Conservation (phyloP, 1,140 invertebrate genomes). For the Dermatophagoides farinae region DNA sequence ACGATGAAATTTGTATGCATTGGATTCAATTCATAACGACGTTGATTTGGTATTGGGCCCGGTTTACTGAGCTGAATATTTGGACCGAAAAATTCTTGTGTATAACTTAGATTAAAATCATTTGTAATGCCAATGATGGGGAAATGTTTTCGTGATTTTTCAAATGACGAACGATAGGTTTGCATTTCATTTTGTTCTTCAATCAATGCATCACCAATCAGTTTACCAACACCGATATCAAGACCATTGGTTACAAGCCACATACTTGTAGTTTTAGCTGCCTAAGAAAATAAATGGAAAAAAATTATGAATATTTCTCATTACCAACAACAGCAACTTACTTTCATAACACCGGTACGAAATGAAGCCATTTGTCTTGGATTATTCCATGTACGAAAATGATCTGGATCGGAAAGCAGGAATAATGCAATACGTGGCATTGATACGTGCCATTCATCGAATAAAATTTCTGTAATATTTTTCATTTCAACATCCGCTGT, state of each 20-base stretch:
- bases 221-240: conserved; percentile 24
- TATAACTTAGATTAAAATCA: not conserved
- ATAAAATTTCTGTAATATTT: conserved; percentile 15
- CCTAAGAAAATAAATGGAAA: conserved; percentile 13
- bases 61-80: conserved; percentile 18
- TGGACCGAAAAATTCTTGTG: conserved; percentile 1
- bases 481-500: conserved; percentile 17
- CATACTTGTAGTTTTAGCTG: conserved; percentile 28
- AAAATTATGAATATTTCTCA: not conserved
- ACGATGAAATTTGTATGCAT: conserved; percentile 20
- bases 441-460: conserved; percentile 16
- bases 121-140: not conserved
- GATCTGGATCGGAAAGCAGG: conserved; percentile 17
- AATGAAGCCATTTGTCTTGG: conserved; percentile 18
- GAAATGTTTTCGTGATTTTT: not conserved
- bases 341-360: conserved; percentile 21
- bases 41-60: conserved; percentile 18
- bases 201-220: conserved; percentile 26
- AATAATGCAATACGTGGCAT: conserved; percentile 20
- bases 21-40: conserved; percentile 20
- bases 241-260: conserved; percentile 29
- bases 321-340: conserved; percentile 7
- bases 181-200: conserved; percentile 19
- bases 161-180: not conserved
- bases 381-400: conserved; percentile 16